A percentile compares a stretch with the other conserved stretches of the same genome.
phyloP scores from a whole-genome alignment of 2,888 invertebrate genomes.

The Trichopria drosophilae region DNA sequence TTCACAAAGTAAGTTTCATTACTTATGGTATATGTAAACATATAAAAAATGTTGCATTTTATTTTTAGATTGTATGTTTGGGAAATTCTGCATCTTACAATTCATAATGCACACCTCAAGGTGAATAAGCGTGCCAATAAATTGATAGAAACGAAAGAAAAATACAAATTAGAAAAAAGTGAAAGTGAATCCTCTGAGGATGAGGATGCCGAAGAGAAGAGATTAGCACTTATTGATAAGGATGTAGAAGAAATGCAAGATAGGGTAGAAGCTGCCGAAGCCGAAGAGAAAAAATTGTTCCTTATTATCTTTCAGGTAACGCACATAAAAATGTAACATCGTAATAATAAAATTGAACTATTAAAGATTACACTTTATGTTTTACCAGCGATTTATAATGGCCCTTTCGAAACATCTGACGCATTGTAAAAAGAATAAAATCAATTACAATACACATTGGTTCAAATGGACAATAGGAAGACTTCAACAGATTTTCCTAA shows the following conservation, averaged over 20 bases:
- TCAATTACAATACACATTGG: constrained; percentile 93
- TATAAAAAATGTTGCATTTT: not conserved
- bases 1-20: constrained; percentile 82
- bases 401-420: constrained; percentile 95
- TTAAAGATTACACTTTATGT: constrained; percentile 5
- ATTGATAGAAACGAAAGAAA: constrained; percentile 82
- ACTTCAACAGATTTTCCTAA: constrained; percentile 76
- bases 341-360: not conserved
- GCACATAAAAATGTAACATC: too few species aligned
- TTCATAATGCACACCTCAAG: constrained; percentile 95
- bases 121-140: constrained; percentile 82
- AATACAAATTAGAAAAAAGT: constrained; percentile 79
- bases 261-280: constrained; percentile 88
- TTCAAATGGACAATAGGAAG: constrained; percentile 94
- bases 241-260: constrained; percentile 96
- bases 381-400: constrained; percentile 86
- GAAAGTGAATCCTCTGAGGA: constrained; percentile 80
- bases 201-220: constrained; percentile 67
- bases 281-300: constrained; percentile 95
- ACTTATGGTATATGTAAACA: constrained; percentile 19
- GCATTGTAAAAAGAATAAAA: constrained; percentile 88
- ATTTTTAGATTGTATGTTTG: constrained; percentile 81
- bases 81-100: constrained; percentile 95
- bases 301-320: constrained; percentile 91
- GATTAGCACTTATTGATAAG: constrained; percentile 74